Evolutionary conservation across 2,113 vertebrate species (phyloP).

Genomic region (Barnardius zonarius): DNA sequence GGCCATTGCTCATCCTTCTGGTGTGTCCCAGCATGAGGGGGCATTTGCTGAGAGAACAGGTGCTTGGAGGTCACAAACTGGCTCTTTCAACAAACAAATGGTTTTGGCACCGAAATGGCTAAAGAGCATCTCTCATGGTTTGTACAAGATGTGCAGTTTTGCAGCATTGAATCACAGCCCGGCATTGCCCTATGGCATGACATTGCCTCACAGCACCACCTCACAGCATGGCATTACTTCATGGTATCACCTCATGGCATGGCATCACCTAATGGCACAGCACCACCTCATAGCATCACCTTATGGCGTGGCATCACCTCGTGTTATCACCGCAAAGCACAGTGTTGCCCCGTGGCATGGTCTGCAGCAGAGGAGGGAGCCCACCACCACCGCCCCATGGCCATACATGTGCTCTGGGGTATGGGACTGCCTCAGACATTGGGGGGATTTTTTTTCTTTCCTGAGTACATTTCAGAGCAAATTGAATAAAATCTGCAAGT

Average conservation of each 20-base stretch:
- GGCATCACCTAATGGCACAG: background rate
- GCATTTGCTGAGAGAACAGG: too few species aligned
- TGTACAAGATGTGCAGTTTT: background rate
- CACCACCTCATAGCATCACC: fast-evolving
- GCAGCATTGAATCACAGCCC: background rate
- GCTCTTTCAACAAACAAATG: background rate
- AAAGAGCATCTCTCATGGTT: background rate
- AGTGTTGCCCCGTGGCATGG: background rate
- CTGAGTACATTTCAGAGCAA: background rate
- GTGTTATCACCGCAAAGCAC: background rate
- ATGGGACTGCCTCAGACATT: background rate
- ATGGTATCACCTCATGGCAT: background rate
- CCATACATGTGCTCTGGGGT: fast-evolving
- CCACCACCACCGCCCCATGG: background rate
- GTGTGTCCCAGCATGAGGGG: background rate
- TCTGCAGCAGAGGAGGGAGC: background rate
- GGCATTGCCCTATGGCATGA: background rate
- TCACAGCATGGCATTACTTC: too few species aligned
- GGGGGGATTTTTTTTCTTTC: background rate
- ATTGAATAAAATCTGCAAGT: background rate
- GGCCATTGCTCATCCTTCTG: fast-evolving
- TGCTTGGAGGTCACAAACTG: fast-evolving
- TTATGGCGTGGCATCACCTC: too few species aligned
- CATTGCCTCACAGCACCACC: background rate
- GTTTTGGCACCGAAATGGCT: background rate